phyloP scores from a whole-genome alignment of 2,888 invertebrate species.

The Linnaemya tessellans region DNA sequence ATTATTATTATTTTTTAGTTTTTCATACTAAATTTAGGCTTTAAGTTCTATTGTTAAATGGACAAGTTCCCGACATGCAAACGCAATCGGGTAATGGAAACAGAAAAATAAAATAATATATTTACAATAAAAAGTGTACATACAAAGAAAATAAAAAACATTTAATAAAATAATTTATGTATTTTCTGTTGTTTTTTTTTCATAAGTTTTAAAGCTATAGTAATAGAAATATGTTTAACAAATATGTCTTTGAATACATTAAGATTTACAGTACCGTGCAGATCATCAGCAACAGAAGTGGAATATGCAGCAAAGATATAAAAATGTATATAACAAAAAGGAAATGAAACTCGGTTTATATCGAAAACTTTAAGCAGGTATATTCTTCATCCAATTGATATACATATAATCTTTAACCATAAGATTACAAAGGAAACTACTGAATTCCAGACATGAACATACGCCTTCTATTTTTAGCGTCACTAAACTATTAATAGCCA shows the following conservation, averaged over 20 bases:
- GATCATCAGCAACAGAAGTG: background rate
- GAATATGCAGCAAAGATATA: background rate
- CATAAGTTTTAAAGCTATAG: slow-evolving; percentile 54
- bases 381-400: no score
- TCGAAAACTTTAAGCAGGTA: no score
- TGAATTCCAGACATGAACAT: no score
- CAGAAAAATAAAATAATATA: slow-evolving; percentile 49
- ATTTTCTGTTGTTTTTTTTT: slow-evolving; percentile 15
- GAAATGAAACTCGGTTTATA: background rate
- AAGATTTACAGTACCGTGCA: slow-evolving; percentile 20
- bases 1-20: slow-evolving; percentile 19
- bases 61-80: slow-evolving; percentile 63
- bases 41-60: slow-evolving; percentile 62
- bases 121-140: slow-evolving; percentile 62
- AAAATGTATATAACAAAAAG: background rate
- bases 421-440: no score
- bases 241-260: slow-evolving; percentile 48
- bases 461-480: no score
- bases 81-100: slow-evolving; percentile 39
- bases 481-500: no score
- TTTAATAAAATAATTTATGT: slow-evolving; percentile 16
- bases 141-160: slow-evolving; percentile 42
- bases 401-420: no score
- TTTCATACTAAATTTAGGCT: slow-evolving; percentile 46
- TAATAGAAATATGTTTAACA: slow-evolving; percentile 52